Base-by-base conservation (phyloP, 2,797 vertebrate genomes). In the Pangasius mekongensis region DNA sequence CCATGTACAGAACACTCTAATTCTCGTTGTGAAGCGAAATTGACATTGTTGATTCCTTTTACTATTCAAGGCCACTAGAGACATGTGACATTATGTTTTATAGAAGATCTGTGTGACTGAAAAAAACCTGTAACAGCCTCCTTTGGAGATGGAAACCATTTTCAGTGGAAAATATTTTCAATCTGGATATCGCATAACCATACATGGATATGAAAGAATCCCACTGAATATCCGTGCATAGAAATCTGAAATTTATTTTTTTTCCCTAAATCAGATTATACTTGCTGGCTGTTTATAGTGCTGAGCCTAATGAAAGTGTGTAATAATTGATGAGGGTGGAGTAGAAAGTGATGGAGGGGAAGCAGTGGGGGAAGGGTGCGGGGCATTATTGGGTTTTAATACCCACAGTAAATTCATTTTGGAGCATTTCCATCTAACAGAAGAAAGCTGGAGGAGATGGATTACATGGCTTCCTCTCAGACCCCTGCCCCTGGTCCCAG, bases 321-420 rank as follows among this genome's bases (percentile, higher is more conserved):
- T 82, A 91, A 92, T 92, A 89, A 91, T 92, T 89, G 84, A 92
- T 92, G 92, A 91, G 84, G 30, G 49, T 69, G 82, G 58, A n/a
- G 58, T 52, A 77, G 56, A 24, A 27, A 89, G 30, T 20, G 77
- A 27, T 9, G 39, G 76, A 33, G 64, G 62, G 10, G 64, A 52
- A 84, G 64, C 27, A 22, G 43, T 71, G 54, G 87, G 88, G 88
- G 83, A 71, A 83, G 76, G 62, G 86, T 33, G 58, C 3, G 18
- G 9, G 24, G 83, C 89, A 47, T 36, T 89, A 83, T 84, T 74
- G 43, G 8, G 84, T 82, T 90, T 89, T 92, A 92, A 91, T 86
- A 87, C 77, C 27, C 74, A 85, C 66, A 66, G 77, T 18, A 89
- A 78, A 91, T 92, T 91, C 60, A 92, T 90, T 87, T 78, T 52